phyloP scores from a whole-genome alignment of 2,888 invertebrate species.

The Nebria salina region DNA sequence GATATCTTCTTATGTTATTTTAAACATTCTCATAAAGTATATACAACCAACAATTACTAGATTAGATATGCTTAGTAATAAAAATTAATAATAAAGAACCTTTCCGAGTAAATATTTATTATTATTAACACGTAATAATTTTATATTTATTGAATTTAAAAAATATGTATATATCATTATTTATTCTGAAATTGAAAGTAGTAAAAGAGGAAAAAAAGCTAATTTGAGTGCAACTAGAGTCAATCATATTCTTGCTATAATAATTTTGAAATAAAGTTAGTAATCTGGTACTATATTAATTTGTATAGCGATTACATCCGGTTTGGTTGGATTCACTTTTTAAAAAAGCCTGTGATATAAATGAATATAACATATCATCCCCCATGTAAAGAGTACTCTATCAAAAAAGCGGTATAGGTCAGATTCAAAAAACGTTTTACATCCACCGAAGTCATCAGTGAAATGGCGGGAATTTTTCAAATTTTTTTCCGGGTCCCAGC shows the following conservation, averaged over 20 bases:
- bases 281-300: neutral
- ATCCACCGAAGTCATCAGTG: constrained; percentile 43
- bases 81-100: too few species aligned
- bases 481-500: constrained; percentile 42
- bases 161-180: too few species aligned
- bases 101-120: too few species aligned
- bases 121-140: too few species aligned
- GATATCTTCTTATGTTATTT: neutral
- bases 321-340: neutral
- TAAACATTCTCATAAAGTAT: neutral
- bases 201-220: too few species aligned
- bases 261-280: neutral
- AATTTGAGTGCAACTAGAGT: neutral
- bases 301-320: neutral
- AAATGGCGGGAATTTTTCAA: constrained; percentile 44
- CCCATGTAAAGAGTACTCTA: constrained; percentile 36
- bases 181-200: too few species aligned
- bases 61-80: too few species aligned
- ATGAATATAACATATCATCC: constrained; percentile 30
- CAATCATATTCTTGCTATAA: neutral
- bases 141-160: too few species aligned
- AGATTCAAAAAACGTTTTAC: constrained; percentile 47
- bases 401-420: constrained; percentile 42
- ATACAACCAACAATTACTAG: too few species aligned
- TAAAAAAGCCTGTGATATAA: neutral